Base-by-base conservation (phyloP, 2,888 invertebrate species). In the Catocala fraxini region DNA sequence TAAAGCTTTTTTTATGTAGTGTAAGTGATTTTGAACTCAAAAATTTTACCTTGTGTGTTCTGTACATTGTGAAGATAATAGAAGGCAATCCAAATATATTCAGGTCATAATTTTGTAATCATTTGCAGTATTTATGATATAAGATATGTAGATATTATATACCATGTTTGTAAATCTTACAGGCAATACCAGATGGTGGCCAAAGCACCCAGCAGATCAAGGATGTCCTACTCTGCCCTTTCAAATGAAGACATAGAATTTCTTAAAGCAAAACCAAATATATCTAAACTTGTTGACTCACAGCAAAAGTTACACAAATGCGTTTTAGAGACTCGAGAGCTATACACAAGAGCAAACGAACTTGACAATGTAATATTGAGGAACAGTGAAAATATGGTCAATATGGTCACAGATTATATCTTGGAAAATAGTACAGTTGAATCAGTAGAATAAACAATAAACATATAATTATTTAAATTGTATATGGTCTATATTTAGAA, bases 211-310 rank as follows among this genome's bases (percentile, higher is more conserved):
- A 85, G 81, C 58, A 83, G 79, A 76, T 86, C 91, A 54, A 84
- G 80, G 65, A 87, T 92, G 69, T 87, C 89, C 33, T 93, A 92
- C 65, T 81, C 90, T 12, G 82, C 86, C 45, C 71, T 94, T 59
- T 82, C 90, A 75, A 88, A 88, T 71, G 93, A 94, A 77, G 93
- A 94, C 59, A 93, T 92, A 54, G 88, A 91, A 70, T 94, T 90
- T 70, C 68, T 94, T 3, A 92, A 91, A 76, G 86, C 79, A 13
- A 91, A 92, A 78, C 87, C 89, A 0, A 91, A 90, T 63, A 80
- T 91, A 68, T 78, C 87, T 4, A 89, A 90, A 77, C 79, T 94
- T 3, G 71, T 88, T 35, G 90, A 90, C n/a, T 84, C 81, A 59
- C 91, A 92, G 63, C 73, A 82, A 48, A 86, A 88, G 51, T 76